phyloP scores from a whole-genome alignment of 2,888 invertebrate genomes.

The Allolobophora icterica region DNA sequence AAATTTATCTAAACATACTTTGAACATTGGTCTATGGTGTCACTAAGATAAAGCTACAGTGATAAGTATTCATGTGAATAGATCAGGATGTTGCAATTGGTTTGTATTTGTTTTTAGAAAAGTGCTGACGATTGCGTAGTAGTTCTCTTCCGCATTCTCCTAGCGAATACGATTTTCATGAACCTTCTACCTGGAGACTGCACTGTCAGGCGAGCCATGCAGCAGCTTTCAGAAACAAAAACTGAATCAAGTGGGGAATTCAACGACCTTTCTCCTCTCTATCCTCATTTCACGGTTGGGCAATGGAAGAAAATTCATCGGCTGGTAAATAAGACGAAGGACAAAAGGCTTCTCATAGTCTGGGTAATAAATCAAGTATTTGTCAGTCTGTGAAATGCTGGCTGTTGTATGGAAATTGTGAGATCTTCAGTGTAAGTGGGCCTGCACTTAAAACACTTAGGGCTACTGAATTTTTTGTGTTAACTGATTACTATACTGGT shows the following conservation, averaged over 20 bases:
- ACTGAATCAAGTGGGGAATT: slow-evolving; percentile 2
- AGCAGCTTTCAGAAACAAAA: background rate
- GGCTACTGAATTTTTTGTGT: background rate
- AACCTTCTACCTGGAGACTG: background rate
- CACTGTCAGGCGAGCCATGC: background rate
- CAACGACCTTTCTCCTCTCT: background rate
- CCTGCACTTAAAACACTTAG: background rate
- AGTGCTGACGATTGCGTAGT: background rate
- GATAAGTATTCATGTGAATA: too few species aligned
- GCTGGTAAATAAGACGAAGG: background rate
- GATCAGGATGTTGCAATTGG: background rate
- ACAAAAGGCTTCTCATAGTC: background rate
- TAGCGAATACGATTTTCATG: background rate
- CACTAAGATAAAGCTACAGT: background rate
- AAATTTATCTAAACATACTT: too few species aligned
- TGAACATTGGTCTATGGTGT: too few species aligned
- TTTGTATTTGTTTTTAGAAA: slow-evolving; percentile 17
- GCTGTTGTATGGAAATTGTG: background rate
- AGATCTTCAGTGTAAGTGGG: background rate
- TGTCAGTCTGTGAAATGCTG: background rate
- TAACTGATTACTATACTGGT: background rate
- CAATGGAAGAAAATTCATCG: slow-evolving; percentile 26
- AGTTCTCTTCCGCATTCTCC: background rate
- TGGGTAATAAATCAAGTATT: slow-evolving; percentile 3
- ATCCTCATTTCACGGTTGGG: background rate